Evolutionary conservation across 2,888 invertebrate species (phyloP).

Genomic region (Dryadula phaetusa): DNA sequence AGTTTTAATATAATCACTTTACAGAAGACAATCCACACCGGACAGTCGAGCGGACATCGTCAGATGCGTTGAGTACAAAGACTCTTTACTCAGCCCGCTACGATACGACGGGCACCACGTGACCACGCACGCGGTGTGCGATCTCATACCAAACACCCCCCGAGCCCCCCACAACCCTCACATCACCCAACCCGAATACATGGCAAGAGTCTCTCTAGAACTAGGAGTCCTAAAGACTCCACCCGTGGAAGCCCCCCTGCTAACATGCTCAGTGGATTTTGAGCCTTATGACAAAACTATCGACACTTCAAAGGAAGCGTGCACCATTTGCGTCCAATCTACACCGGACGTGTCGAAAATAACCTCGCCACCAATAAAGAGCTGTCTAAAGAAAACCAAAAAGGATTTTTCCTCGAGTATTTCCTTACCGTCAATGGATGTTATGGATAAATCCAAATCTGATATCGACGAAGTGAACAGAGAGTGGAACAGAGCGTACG

Average conservation of each 20-base stretch:
- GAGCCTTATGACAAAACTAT: slow-evolving; percentile 66
- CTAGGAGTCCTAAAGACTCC: slow-evolving; percentile 71
- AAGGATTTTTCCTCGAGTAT: slow-evolving; percentile 64
- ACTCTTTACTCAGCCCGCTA: slow-evolving; percentile 58
- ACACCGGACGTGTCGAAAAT: slow-evolving; percentile 73
- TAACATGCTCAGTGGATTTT: slow-evolving; percentile 69
- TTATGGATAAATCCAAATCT: slow-evolving; percentile 60
- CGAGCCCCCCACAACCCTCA: slow-evolving; percentile 15
- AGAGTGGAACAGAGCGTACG: slow-evolving; percentile 71
- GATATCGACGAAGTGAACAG: slow-evolving; percentile 71
- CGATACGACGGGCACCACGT: slow-evolving; percentile 56
- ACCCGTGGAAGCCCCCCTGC: slow-evolving; percentile 56
- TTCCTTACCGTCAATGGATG: slow-evolving; percentile 70
- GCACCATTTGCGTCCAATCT: slow-evolving; percentile 72
- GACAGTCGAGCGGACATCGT: slow-evolving; percentile 79
- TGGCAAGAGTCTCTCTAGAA: slow-evolving; percentile 83
- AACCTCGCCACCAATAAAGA: slow-evolving; percentile 73
- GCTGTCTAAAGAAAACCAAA: slow-evolving; percentile 73
- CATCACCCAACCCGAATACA: slow-evolving; percentile 57
- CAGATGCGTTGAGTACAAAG: slow-evolving; percentile 76
- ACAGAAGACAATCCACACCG: slow-evolving; percentile 65
- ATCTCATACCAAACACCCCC: slow-evolving; percentile 65
- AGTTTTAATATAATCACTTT: too few relatives aligned
- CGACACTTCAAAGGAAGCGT: slow-evolving; percentile 68
- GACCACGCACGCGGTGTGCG: slow-evolving; percentile 67